Conservation (phyloP, 2,888 invertebrate species). For the Polyommatus icarus region DNA sequence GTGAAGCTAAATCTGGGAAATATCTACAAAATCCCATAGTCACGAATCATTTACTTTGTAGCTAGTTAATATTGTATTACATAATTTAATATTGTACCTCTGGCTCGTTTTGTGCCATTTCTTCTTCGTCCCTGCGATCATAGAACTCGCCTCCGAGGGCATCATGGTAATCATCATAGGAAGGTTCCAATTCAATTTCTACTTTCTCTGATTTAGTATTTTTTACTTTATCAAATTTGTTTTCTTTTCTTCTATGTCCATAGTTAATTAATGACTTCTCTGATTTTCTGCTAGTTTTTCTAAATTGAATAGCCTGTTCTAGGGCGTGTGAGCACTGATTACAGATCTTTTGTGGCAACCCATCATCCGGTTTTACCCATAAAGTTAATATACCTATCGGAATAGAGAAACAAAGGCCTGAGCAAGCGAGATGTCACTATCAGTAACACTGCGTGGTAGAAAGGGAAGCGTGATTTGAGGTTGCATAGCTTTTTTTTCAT, state of each 20-base stretch:
- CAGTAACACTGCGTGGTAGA: too few relatives aligned
- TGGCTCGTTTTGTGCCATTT: conserved; percentile 34
- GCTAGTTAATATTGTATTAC: not conserved
- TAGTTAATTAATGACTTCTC: conserved; percentile 52
- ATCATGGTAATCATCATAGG: conserved; percentile 44
- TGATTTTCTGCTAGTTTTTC: conserved; percentile 54
- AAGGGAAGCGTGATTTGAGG: too few relatives aligned
- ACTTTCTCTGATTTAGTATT: conserved; percentile 23
- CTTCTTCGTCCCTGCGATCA: conserved; percentile 41
- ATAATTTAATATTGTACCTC: conserved; percentile 36
- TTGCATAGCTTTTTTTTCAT: too few relatives aligned
- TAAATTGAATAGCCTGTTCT: conserved; percentile 54
- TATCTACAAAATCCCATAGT: too few relatives aligned
- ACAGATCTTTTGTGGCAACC: conserved; percentile 66
- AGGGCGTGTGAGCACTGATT: conserved; percentile 51
- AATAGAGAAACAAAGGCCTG: too few relatives aligned
- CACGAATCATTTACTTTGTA: not conserved
- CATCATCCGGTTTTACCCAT: conserved; percentile 60
- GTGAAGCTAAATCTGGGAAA: too few relatives aligned
- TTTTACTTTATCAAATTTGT: conserved; percentile 38
- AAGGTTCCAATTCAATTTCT: conserved; percentile 36
- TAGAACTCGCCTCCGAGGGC: conserved; percentile 49
- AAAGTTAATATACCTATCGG: too few relatives aligned
- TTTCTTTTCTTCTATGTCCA: conserved; percentile 43
- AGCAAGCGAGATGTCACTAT: too few relatives aligned